These are phyloP conservation scores for Trinectes maculatus DNA, from an alignment of 2,113 vertebrate genomes.

Conservation along the genomic window DNA sequence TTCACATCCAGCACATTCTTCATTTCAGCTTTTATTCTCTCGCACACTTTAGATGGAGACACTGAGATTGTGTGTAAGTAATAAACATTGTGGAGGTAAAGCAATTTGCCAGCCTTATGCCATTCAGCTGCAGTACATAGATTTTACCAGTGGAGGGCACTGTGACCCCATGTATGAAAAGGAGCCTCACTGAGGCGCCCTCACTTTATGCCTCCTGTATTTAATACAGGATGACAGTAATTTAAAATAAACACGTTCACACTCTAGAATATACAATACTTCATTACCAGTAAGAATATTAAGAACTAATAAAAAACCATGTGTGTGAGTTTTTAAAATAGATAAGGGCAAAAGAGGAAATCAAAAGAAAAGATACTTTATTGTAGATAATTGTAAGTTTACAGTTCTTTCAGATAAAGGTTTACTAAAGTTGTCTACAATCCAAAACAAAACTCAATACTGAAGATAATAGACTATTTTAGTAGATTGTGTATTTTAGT, in stretches of 20 bases:
- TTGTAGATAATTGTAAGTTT: background rate
- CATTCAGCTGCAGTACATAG: conserved; percentile 51
- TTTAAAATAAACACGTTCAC: conserved; percentile 1
- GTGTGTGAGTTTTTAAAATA: background rate
- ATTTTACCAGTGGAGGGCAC: conserved; percentile 77
- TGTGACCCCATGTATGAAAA: conserved; percentile 72
- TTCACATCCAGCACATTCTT: conserved; percentile 2
- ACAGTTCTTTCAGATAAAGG: too few relatives aligned
- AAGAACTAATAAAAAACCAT: too few relatives aligned
- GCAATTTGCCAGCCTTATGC: background rate
- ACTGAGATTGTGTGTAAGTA: conserved; percentile 23
- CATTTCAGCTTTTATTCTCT: background rate
- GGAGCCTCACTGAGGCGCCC: background rate
- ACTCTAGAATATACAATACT: background rate
- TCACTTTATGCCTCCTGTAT: conserved; percentile 51
- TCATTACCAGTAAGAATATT: too few relatives aligned
- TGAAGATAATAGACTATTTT: too few relatives aligned
- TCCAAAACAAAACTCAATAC: too few relatives aligned
- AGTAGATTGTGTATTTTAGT: too few relatives aligned
- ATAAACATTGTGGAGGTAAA: conserved; percentile 34
- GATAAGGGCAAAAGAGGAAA: too few relatives aligned
- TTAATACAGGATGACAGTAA: background rate
- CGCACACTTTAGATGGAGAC: background rate
- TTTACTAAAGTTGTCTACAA: background rate
- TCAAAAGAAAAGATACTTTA: too few relatives aligned